These are phyloP conservation scores for Syndactyla subalaris DNA, from an alignment of 2,797 vertebrate genomes.

Conservation along the genomic window DNA sequence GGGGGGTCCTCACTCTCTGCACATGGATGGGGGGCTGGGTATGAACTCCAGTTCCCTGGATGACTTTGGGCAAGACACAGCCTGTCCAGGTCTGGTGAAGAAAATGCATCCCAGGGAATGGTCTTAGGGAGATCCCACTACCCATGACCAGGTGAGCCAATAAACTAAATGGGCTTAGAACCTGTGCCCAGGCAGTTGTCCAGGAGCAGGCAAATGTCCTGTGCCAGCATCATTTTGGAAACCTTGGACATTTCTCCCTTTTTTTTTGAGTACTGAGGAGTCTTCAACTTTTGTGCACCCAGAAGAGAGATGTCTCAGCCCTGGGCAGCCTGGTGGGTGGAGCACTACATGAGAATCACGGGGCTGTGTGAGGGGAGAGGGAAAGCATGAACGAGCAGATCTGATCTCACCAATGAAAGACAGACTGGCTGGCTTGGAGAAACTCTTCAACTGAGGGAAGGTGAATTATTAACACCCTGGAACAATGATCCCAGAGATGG, in stretches of 20 bases:
- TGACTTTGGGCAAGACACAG: neutral
- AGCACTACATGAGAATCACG: neutral
- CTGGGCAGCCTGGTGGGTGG: neutral
- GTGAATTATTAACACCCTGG: neutral
- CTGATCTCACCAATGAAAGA: neutral
- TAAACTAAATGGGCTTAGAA: neutral
- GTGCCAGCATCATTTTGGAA: fast-evolving
- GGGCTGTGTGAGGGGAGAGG: neutral
- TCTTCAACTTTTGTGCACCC: neutral
- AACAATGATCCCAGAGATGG: neutral
- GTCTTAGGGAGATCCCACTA: neutral
- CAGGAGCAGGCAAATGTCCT: neutral
- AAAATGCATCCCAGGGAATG: neutral
- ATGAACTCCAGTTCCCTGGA: fast-evolving
- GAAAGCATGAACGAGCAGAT: neutral
- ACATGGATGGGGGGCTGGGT: fast-evolving
- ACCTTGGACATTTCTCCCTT: fast-evolving
- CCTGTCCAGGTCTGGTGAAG: neutral
- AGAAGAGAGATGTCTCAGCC: neutral
- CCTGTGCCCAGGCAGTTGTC: neutral
- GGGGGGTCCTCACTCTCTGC: fast-evolving
- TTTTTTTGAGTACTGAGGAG: neutral
- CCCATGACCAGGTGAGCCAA: fast-evolving
- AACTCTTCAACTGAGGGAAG: neutral
- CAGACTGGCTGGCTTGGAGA: neutral